Evolutionary conservation across 2,113 vertebrate genomes (phyloP).

Genomic region (Mola mola): DNA sequence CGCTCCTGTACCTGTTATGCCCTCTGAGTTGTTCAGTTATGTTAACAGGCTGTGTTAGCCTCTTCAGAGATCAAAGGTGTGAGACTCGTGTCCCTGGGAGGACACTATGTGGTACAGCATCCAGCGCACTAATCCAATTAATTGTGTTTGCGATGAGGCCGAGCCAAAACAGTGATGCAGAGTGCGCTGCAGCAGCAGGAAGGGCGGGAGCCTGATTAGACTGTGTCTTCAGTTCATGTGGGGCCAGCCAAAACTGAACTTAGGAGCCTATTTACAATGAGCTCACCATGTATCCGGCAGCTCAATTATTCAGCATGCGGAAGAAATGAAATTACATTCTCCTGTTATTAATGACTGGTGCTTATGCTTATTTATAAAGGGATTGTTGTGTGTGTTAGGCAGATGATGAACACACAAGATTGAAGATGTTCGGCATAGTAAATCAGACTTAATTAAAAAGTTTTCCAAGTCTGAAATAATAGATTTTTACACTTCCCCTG

Average conservation of each 20-base stretch:
- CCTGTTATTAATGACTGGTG: conserved; percentile 77
- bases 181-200: conserved; percentile 11
- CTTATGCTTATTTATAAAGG: conserved; percentile 69
- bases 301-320: conserved; percentile 75
- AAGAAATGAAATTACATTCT: conserved; percentile 74
- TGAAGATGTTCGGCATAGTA: conserved; percentile 43
- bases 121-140: conserved; percentile 65
- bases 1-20: not conserved
- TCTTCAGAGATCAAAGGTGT: conserved; percentile 52
- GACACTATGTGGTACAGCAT: conserved; percentile 26
- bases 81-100: conserved; percentile 27
- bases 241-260: conserved; percentile 44
- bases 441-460: conserved; percentile 53
- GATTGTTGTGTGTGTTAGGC: conserved; percentile 63
- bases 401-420: conserved; percentile 60
- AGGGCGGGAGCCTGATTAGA: conserved; percentile 44
- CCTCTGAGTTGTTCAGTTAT: conserved; percentile 42
- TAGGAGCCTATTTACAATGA: conserved; percentile 72
- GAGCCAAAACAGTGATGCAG: conserved; percentile 38
- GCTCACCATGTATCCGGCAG: conserved; percentile 50
- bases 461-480: too few relatives aligned
- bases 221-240: conserved; percentile 37
- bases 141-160: conserved; percentile 32
- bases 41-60: conserved; percentile 43
- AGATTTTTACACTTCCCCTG: too few relatives aligned